Evolutionary conservation across 2,113 vertebrate species (phyloP).

Genomic region (Tenrec ecaudatus): DNA sequence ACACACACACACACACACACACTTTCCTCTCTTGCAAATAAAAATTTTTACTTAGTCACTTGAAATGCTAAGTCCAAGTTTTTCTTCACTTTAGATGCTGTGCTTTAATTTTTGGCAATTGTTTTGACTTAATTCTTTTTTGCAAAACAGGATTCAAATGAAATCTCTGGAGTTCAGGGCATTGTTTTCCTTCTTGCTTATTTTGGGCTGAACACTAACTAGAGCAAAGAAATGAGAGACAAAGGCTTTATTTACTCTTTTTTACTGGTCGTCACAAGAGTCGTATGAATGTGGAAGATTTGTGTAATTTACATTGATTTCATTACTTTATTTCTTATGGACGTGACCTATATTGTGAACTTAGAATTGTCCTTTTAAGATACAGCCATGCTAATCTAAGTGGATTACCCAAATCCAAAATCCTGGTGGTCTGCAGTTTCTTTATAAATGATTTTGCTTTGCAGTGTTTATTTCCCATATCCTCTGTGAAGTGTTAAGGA

Average conservation of each 20-base stretch:
- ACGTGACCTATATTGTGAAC: slow-evolving; percentile 87
- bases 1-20: background rate
- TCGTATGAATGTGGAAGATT: slow-evolving; percentile 50
- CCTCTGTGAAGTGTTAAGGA: slow-evolving; percentile 62
- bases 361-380: slow-evolving; percentile 87
- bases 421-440: slow-evolving; percentile 87
- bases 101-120: background rate
- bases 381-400: slow-evolving; percentile 88
- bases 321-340: slow-evolving; percentile 71
- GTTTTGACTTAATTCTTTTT: slow-evolving; percentile 26
- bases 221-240: background rate
- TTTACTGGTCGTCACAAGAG: slow-evolving; percentile 23
- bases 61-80: slow-evolving; percentile 18
- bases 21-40: background rate
- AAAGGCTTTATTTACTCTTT: slow-evolving; percentile 57
- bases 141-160: slow-evolving; percentile 35
- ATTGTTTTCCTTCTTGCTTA: slow-evolving; percentile 30
- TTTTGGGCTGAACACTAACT: slow-evolving; percentile 40
- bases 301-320: slow-evolving; percentile 69
- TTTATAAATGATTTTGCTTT: slow-evolving; percentile 83
- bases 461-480: slow-evolving; percentile 79
- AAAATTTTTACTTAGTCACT: slow-evolving; percentile 34
- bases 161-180: background rate
- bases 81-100: background rate
- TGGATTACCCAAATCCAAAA: slow-evolving; percentile 90